Evolutionary conservation across 1,140 invertebrate genomes (phyloP), one percentile per base, ranked within the genome.

Genomic region (Leptinotarsa undecemlineata): DNA sequence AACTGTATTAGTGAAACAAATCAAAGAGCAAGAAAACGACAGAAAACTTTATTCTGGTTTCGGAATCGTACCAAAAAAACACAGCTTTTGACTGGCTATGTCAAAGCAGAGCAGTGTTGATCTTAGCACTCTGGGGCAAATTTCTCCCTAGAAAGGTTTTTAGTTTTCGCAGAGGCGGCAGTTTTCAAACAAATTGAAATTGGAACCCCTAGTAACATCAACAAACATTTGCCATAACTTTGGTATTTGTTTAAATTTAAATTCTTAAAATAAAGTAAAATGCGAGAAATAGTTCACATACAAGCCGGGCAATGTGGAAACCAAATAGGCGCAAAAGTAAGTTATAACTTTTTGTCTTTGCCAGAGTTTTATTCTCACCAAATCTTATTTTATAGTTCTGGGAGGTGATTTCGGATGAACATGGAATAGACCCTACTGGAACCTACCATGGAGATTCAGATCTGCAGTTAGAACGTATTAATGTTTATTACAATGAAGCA

Each of bases 401-500:
- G 92, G 92, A 94, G 88, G 92, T 97, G 48, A 96, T 97, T 79
- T 96, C 94, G 57, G 95, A 96, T 84, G 95, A 96, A 85, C 95
- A 96, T 84, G 94, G 95, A 72, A 96, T 96, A 80, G 94, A 96
- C 88, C 93, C 94, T 61, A 94, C 92, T 80, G 95, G 95, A 68
- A 90, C 92, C 26, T 96, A 96, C 82, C 90, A 93, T 75, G 95
- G 94, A 20, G 94, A 96, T 85, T 94, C 93, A 33, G 92, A 94
- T 81, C 87, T 96, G 64, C 95, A 97, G 84, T 85, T 95, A 72
- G 95, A 97, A 84, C 89, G 95, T 78, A 95, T 97, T 81, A 96
- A 96, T 83, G 95, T 97, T 20, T 97, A 96, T 86, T 97, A 95
- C 87, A 96, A 96, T 87, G 95, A 96, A 86, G 94, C 94, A 1